Conservation (phyloP, 2,888 invertebrate genomes). For the Baccha elongata region DNA sequence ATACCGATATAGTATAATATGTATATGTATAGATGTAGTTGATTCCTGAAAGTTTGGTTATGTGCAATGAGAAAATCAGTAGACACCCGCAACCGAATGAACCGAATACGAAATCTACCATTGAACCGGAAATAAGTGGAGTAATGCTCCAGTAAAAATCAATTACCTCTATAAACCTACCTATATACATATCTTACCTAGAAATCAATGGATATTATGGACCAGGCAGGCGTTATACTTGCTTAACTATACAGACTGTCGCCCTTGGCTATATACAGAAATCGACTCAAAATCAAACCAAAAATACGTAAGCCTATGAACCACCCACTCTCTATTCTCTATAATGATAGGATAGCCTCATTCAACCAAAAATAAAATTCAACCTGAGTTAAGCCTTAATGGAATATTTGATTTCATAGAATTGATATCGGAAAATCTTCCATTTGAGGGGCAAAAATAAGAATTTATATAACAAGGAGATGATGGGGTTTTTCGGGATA, state of each 20-base stretch:
- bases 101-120: slow-evolving; percentile 55
- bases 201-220: slow-evolving; percentile 31
- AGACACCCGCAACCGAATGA: slow-evolving; percentile 64
- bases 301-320: not conserved
- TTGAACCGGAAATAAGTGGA: slow-evolving; percentile 71
- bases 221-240: slow-evolving; percentile 46
- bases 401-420: slow-evolving; percentile 70
- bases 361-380: slow-evolving; percentile 70
- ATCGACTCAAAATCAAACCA: slow-evolving; percentile 44
- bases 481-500: not conserved
- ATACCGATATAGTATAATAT: not conserved
- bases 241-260: slow-evolving; percentile 40
- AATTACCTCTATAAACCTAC: slow-evolving; percentile 52
- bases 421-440: slow-evolving; percentile 57
- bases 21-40: slow-evolving; percentile 13
- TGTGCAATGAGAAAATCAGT: slow-evolving; percentile 46
- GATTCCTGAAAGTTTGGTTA: slow-evolving; percentile 4
- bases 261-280: slow-evolving; percentile 34
- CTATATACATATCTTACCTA: slow-evolving; percentile 3
- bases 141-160: slow-evolving; percentile 70
- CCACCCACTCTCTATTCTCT: not conserved
- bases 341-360: slow-evolving; percentile 41
- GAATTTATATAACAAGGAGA: not conserved
- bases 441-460: not conserved
- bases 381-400: slow-evolving; percentile 70